Percentiles rank a stretch among this genome's conserved stretches.
Evolutionary conservation across 2,113 vertebrate species (phyloP).

Genomic region (Bombycilla garrulus): DNA sequence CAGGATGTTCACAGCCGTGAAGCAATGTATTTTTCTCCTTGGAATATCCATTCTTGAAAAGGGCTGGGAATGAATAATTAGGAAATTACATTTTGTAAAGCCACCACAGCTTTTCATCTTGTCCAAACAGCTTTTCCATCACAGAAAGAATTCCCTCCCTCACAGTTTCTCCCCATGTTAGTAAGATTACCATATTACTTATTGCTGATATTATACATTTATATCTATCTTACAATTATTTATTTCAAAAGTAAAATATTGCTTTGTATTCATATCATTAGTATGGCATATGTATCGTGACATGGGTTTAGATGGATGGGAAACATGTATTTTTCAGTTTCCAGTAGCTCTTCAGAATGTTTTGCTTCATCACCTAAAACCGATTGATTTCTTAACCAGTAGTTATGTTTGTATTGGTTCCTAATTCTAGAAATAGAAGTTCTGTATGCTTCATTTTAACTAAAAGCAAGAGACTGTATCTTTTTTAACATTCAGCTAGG

Average conservation of each 20-base stretch:
- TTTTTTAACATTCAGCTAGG: background rate
- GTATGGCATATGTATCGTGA: background rate
- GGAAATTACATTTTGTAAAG: constrained; percentile 42
- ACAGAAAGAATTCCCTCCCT: background rate
- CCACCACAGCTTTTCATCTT: background rate
- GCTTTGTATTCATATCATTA: background rate
- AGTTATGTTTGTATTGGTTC: background rate
- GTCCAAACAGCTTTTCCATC: background rate
- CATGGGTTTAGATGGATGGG: background rate
- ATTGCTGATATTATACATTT: background rate
- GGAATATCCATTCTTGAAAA: constrained; percentile 53
- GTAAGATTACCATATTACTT: background rate
- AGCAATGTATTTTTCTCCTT: constrained; percentile 37
- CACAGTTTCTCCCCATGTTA: background rate
- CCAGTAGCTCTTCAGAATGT: background rate
- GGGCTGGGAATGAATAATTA: constrained; percentile 42
- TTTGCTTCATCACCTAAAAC: background rate
- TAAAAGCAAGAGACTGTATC: background rate
- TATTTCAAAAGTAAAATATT: background rate
- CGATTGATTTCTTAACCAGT: background rate
- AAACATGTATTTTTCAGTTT: background rate
- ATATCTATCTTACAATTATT: background rate
- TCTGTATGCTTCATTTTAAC: background rate
- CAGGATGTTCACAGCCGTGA: constrained; percentile 6
- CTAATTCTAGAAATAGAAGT: background rate